Evolutionary conservation across 2,113 vertebrate species (phyloP).

Genomic region (Hippocampus comes): DNA sequence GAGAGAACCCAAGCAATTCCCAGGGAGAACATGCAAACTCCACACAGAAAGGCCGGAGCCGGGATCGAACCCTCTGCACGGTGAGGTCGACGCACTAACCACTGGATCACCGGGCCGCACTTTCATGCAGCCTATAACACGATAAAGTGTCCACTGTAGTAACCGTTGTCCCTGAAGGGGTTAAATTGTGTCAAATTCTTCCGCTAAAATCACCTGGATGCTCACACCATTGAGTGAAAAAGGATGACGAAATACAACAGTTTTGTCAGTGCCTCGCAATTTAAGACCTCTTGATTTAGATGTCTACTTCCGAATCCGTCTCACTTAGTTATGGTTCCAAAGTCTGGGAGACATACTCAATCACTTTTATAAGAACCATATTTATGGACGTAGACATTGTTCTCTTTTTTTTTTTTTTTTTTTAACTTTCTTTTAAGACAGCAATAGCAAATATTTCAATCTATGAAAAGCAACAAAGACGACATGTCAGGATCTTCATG

Average conservation of each 20-base stretch:
- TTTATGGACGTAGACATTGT: neutral
- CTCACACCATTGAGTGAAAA: constrained; percentile 18
- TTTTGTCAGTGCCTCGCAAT: constrained; percentile 26
- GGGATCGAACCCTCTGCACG: no score
- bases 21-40: no score
- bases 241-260: constrained; percentile 31
- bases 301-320: constrained; percentile 16
- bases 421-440: neutral
- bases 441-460: neutral
- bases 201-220: no score
- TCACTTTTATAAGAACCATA: neutral
- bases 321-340: neutral
- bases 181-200: no score
- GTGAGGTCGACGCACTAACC: no score
- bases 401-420: neutral
- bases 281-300: neutral
- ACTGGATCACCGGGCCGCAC: no score
- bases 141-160: no score
- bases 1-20: no score
- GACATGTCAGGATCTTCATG: constrained; percentile 15
- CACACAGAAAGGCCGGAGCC: no score
- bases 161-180: no score
- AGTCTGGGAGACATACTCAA: neutral
- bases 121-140: no score
- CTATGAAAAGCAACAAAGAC: constrained; percentile 18